A percentile compares a stretch with the other conserved stretches of the same genome.
Evolutionary conservation across 2,888 invertebrate genomes (phyloP).

Genomic region (Chaetogeoica ovagalla): DNA sequence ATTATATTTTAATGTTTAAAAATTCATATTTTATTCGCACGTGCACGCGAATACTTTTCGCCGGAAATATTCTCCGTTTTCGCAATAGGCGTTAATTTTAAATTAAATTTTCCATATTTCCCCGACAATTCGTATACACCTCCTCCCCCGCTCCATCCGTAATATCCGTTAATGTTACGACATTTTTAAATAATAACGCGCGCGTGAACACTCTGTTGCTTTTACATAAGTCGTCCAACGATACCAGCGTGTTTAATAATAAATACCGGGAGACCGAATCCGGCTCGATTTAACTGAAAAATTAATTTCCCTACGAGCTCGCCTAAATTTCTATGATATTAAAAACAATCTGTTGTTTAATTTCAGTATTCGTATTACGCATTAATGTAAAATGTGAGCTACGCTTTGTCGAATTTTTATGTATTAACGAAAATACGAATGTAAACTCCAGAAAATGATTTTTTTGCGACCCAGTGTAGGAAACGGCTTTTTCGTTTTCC

Average conservation of each 20-base stretch:
- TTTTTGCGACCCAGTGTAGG: no score
- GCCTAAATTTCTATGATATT: no score
- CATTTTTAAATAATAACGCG: constrained; percentile 2
- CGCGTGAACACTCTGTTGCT: background rate
- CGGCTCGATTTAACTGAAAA: no score
- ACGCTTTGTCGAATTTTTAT: no score
- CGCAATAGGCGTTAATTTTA: background rate
- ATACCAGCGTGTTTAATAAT: background rate
- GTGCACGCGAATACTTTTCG: background rate
- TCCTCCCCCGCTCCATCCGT: background rate
- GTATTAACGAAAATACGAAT: no score
- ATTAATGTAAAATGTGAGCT: no score
- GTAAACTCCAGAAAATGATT: no score
- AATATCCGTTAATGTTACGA: background rate
- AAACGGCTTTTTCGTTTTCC: no score
- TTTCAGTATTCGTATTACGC: no score
- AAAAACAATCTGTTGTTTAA: no score
- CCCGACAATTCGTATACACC: background rate
- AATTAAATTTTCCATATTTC: background rate
- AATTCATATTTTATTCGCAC: background rate
- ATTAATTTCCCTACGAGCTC: no score
- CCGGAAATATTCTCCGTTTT: background rate
- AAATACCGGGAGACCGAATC: background rate
- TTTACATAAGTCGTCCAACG: background rate
- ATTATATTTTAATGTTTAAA: background rate